Conservation (phyloP, 2,797 vertebrate genomes). For the Enteromius anoplus region DNA sequence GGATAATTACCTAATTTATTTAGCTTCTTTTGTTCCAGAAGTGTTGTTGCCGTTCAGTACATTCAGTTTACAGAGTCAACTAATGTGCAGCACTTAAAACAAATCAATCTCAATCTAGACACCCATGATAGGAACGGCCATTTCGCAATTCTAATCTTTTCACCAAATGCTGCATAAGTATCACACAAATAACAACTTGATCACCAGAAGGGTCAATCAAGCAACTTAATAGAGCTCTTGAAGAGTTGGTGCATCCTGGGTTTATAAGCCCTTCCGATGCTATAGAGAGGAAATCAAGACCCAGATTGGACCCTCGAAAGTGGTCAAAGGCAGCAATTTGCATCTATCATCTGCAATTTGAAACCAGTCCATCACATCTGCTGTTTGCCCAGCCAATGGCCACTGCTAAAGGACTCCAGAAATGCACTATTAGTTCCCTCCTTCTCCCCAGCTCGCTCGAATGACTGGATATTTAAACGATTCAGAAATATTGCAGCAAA, state of each 20-base stretch:
- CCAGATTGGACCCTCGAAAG: conserved; percentile 64
- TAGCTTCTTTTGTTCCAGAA: not conserved
- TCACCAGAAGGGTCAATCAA: conserved; percentile 24
- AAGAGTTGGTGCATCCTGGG: conserved; percentile 35
- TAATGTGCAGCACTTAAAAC: conserved; percentile 2
- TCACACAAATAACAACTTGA: conserved; percentile 32
- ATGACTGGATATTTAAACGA: conserved; percentile 67
- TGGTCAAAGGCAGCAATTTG: conserved; percentile 69
- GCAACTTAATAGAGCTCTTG: conserved; percentile 37
- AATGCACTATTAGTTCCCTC: conserved; percentile 67
- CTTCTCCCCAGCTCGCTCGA: conserved; percentile 53
- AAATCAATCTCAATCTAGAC: conserved; percentile 2
- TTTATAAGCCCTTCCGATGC: conserved; percentile 50
- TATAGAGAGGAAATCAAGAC: conserved; percentile 61
- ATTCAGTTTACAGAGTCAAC: not conserved
- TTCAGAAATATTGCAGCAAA: conserved; percentile 66
- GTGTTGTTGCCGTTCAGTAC: not conserved
- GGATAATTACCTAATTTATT: not conserved
- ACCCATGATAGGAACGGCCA: not conserved
- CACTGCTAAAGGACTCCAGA: conserved; percentile 64
- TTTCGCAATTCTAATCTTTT: not conserved
- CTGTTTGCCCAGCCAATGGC: conserved; percentile 60
- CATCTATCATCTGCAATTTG: conserved; percentile 70
- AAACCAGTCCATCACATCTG: conserved; percentile 64
- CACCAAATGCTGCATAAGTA: conserved; percentile 13